Conservation (phyloP, 1,140 invertebrate genomes). For the Bombus pyrosoma region DNA sequence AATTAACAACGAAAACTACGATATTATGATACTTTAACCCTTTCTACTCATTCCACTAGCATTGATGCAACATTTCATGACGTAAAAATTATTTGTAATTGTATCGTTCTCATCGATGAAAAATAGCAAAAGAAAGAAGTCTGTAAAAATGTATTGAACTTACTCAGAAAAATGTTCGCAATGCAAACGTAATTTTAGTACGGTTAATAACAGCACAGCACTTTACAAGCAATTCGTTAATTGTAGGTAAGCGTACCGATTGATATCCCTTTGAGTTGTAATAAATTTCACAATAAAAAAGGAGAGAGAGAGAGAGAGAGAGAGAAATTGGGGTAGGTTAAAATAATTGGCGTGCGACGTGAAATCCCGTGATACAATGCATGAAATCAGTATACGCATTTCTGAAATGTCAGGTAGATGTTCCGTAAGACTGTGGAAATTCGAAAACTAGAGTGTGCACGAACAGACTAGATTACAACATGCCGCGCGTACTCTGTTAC, state of each 20-base stretch:
- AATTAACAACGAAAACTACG: neutral
- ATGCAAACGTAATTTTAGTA: neutral
- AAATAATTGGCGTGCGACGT: neutral
- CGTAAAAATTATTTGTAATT: neutral
- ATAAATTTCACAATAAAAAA: constrained; percentile 19
- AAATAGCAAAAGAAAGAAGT: neutral
- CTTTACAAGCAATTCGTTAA: too few species aligned
- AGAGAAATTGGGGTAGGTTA: neutral
- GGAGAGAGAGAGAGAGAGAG: neutral
- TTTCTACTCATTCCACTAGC: too few species aligned
- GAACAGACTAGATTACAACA: constrained; percentile 16
- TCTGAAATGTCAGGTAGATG: constrained; percentile 28
- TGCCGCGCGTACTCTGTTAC: neutral
- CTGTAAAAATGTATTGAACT: neutral
- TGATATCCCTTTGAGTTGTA: neutral
- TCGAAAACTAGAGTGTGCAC: constrained; percentile 23
- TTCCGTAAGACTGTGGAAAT: constrained; percentile 39
- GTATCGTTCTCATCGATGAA: too few species aligned
- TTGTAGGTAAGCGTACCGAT: too few species aligned
- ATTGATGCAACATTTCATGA: neutral
- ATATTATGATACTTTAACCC: neutral
- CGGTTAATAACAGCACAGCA: neutral
- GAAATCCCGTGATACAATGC: constrained; percentile 6
- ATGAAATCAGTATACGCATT: neutral
- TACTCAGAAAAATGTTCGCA: too few species aligned